phyloP scores from a whole-genome alignment of 2,797 vertebrate species.

The Helostoma temminkii region DNA sequence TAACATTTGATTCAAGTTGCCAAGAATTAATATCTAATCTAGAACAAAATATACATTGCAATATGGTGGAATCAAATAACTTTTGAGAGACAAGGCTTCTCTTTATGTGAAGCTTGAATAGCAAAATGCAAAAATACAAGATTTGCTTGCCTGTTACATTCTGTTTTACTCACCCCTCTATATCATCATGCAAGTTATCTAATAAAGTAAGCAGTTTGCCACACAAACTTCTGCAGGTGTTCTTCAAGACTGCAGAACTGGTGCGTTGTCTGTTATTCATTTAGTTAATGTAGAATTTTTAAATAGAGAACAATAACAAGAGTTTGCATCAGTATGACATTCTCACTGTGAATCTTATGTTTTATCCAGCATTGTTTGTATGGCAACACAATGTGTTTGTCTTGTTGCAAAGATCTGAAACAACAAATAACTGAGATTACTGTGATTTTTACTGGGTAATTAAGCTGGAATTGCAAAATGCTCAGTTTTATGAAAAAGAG shows the following conservation, averaged over 20 bases:
- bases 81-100: not conserved
- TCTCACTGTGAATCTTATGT: conserved; percentile 45
- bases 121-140: conserved; percentile 20
- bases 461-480: conserved; percentile 14
- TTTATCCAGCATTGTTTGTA: conserved; percentile 64
- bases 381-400: too few species aligned
- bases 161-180: conserved; percentile 24
- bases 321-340: conserved; percentile 51
- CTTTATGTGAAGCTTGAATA: conserved; percentile 11
- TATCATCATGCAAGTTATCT: conserved; percentile 37
- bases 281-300: conserved; percentile 27
- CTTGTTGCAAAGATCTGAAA: conserved; percentile 27
- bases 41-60: not conserved
- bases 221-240: conserved; percentile 29
- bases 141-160: conserved; percentile 4
- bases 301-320: conserved; percentile 28
- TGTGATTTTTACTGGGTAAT: too few species aligned
- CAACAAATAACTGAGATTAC: too few species aligned
- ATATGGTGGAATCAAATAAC: not conserved
- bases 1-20: conserved; percentile 5
- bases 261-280: conserved; percentile 29
- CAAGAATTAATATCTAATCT: not conserved
- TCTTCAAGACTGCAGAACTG: conserved; percentile 11
- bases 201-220: conserved; percentile 33
- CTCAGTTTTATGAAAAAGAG: conserved; percentile 2